These are phyloP conservation scores for Trachymyrmex septentrionalis DNA, from an alignment of 1,140 invertebrate species.

Conservation along the genomic window DNA sequence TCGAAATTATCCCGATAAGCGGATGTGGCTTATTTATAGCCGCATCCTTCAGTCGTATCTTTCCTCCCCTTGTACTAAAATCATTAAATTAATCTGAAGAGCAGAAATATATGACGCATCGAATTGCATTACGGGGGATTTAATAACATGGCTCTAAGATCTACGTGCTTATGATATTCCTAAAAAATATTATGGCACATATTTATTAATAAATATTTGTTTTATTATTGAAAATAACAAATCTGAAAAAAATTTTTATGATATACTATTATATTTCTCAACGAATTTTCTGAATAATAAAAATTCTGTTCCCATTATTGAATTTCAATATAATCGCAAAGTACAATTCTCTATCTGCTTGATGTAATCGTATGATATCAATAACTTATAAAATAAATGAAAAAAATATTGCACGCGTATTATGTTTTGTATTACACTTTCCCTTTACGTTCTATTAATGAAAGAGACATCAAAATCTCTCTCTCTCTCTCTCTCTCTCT, in stretches of 20 bases:
- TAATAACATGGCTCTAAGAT: conserved; percentile 14
- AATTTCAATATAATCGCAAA: neutral
- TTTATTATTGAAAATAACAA: neutral
- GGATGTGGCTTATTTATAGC: conserved; percentile 74
- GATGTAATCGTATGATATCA: neutral
- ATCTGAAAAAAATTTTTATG: neutral
- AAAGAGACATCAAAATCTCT: neutral
- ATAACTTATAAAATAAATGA: neutral
- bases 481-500: no score
- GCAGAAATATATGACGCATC: conserved; percentile 58
- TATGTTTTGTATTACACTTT: neutral
- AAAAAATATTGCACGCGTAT: neutral
- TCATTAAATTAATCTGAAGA: conserved; percentile 73
- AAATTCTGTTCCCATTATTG: neutral
- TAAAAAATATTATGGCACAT: neutral
- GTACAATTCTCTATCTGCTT: neutral
- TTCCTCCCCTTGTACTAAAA: conserved; percentile 63
- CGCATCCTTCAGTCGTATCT: conserved; percentile 55
- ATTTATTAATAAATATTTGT: conserved; percentile 14
- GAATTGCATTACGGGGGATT: conserved; percentile 52
- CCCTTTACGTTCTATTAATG: neutral
- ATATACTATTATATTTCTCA: neutral
- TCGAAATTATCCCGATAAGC: conserved; percentile 74
- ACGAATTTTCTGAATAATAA: neutral
- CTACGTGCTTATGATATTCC: neutral